Evolutionary conservation across 2,113 vertebrate genomes (phyloP).

Genomic region (Balaeniceps rex): DNA sequence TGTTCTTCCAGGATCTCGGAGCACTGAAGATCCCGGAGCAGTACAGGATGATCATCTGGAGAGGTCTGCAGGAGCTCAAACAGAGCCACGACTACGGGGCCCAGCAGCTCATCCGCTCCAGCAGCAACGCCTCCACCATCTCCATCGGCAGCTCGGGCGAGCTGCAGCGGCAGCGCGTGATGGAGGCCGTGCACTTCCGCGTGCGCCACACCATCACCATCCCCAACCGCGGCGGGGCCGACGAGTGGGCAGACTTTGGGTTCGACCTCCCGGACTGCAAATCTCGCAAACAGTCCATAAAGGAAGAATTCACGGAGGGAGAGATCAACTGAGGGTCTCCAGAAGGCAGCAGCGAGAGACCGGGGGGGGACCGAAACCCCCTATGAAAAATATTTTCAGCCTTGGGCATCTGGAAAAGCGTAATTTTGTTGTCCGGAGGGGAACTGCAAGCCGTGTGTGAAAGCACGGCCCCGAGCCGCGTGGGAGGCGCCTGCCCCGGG

Average conservation of each 20-base stretch:
- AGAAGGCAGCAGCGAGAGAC: background rate
- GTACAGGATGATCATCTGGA: constrained; percentile 90
- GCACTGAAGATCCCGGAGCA: constrained; percentile 97
- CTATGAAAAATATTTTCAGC: background rate
- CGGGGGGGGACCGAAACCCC: accelerated
- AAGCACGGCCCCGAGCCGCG: background rate
- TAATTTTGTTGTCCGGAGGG: background rate
- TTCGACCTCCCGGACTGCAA: constrained; percentile 98
- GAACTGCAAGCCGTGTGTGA: background rate
- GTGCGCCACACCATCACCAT: constrained; percentile 99
- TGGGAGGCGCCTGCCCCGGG: background rate
- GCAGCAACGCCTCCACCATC: constrained; percentile 87
- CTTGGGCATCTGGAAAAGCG: background rate
- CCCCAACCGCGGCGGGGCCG: constrained; percentile 82
- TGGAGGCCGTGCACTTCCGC: constrained; percentile 97
- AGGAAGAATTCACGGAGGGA: constrained; percentile 92
- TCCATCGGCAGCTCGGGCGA: constrained; percentile 85
- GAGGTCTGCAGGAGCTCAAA: constrained; percentile 95
- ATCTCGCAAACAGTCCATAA: constrained; percentile 88
- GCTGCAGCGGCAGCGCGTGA: constrained; percentile 94
- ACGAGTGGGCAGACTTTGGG: constrained; percentile 98
- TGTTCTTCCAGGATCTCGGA: constrained; percentile 83
- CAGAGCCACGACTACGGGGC: constrained; percentile 84
- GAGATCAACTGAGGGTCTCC: constrained; percentile 80
- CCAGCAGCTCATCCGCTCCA: constrained; percentile 90